Percentiles rank a stretch among this genome's conserved stretches.
Conservation (phyloP, 2,888 invertebrate species). For the Vesta saturnalis region DNA sequence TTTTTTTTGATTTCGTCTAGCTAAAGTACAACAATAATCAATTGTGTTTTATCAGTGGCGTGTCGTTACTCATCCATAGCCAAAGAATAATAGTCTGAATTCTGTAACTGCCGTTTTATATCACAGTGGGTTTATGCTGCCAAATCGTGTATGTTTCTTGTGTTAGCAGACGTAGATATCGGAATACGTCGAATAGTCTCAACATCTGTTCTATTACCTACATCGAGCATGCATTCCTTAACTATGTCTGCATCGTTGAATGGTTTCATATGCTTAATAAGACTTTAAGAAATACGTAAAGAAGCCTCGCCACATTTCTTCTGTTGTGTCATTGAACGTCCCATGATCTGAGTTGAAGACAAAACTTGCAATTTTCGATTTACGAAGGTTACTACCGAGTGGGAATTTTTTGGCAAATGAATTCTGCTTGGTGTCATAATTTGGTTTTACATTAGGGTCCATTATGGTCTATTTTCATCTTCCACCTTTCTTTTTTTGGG, state of each 20-base stretch:
- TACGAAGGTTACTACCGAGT: too few relatives aligned
- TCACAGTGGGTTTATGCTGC: too few relatives aligned
- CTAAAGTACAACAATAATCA: not conserved
- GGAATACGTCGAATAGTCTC: too few relatives aligned
- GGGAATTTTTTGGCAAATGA: conserved; percentile 44
- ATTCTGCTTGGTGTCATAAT: conserved; percentile 27
- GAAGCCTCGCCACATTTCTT: too few relatives aligned
- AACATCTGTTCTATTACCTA: too few relatives aligned
- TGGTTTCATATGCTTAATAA: conserved; percentile 29
- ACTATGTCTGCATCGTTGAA: conserved; percentile 41
- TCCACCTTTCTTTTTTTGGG: conserved; percentile 14
- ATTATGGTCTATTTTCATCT: conserved; percentile 23
- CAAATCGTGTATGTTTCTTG: too few relatives aligned
- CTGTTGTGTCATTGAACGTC: conserved; percentile 40
- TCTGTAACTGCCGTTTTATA: too few relatives aligned
- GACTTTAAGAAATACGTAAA: too few relatives aligned
- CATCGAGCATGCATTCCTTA: conserved; percentile 40
- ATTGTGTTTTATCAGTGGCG: too few relatives aligned
- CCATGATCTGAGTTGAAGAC: conserved; percentile 40
- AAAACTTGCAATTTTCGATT: conserved; percentile 25
- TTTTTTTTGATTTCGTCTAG: not conserved
- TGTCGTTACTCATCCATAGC: not conserved
- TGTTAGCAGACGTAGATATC: too few relatives aligned
- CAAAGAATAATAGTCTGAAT: not conserved
- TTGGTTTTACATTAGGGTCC: conserved; percentile 30